Base-by-base conservation (phyloP, 92 coral and sea anemone species). In the Umimayanthus chanpuru region DNA sequence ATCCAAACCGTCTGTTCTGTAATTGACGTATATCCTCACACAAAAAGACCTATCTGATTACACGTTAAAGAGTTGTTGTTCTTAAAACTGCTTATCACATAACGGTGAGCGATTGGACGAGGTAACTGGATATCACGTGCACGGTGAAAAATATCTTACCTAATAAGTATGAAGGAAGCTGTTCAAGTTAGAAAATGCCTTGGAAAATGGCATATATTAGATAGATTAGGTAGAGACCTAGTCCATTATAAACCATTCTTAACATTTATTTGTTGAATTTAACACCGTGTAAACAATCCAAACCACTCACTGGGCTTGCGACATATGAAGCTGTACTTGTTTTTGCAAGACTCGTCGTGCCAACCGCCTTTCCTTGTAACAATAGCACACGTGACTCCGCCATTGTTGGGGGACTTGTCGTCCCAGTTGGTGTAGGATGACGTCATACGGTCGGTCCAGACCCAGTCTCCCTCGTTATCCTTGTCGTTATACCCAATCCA, bases 371-470 rank as follows among this genome's bases (percentile, higher is more conserved):
- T 93, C 72, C 92, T 93, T 7, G 98, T 95, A 66, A 95, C 93
- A 76, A 97, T 93, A 79, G 99, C 99, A 90, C 99, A 97, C 26
- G 97, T 92, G 44, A 97, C 94, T 2, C 99, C 99, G 68, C 99
- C 99, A 85, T 97, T 97, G 89, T 94, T 97, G 29, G 99, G 99
- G 41, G 99, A 97, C 82, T 94, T 94, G 80, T 97, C 99, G 87
- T 94, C 96, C 99, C 99, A 97, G 97, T 97, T 97, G 39, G 99
- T 97, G 79, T 97, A 97, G 0, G 99, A 97, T 87, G 99, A 97
- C 92, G 98, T 95, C 91, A 85, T 93, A 20, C 94, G 91, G 81
- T 97, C 99, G 79, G 92, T 90, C 99, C 99, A 97, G 89, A 94
- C 92, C 99, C 99, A 97, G 98, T 97, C 98, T 85, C 99, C 99